A percentile compares a stretch with the other conserved stretches of the same genome.
phyloP scores from a whole-genome alignment of 2,797 vertebrate species.

The Ataeniobius toweri region DNA sequence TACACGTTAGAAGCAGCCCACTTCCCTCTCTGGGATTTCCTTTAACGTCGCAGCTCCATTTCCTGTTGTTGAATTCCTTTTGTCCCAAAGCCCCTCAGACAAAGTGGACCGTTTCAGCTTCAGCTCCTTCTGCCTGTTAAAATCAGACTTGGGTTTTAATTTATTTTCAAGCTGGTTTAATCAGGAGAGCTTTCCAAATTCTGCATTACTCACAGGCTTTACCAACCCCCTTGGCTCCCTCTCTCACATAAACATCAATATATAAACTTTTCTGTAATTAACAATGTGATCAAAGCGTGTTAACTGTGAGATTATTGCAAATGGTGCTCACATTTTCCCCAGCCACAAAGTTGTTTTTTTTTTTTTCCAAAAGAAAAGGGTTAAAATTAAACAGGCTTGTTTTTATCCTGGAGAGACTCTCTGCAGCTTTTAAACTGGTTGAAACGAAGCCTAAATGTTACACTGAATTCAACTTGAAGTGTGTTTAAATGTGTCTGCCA shows the following conservation, averaged over 20 bases:
- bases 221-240: not conserved
- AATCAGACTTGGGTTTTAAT: conserved; percentile 8
- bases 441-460: conserved; percentile 59
- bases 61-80: conserved; percentile 84
- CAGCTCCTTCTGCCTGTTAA: conserved; percentile 18
- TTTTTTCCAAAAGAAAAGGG: conserved; percentile 2
- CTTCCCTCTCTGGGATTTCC: conserved; percentile 74
- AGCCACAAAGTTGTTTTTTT: conserved; percentile 6
- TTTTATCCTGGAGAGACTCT: conserved; percentile 15
- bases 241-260: not conserved
- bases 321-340: conserved; percentile 28
- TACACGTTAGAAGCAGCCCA: conserved; percentile 40
- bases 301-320: conserved; percentile 18
- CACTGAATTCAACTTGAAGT: conserved; percentile 61
- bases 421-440: conserved; percentile 38
- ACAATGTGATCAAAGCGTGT: conserved; percentile 22
- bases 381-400: conserved; percentile 15
- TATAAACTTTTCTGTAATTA: conserved; percentile 18
- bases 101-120: conserved; percentile 52
- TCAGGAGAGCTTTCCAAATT: conserved; percentile 11
- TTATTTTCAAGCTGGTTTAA: conserved; percentile 18
- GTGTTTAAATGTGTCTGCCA: conserved; percentile 65
- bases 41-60: conserved; percentile 63
- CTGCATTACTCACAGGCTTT: conserved; percentile 12
- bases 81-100: conserved; percentile 60